Base-by-base conservation (phyloP, 92 coral and sea anemone species). In the Porites lobata region DNA sequence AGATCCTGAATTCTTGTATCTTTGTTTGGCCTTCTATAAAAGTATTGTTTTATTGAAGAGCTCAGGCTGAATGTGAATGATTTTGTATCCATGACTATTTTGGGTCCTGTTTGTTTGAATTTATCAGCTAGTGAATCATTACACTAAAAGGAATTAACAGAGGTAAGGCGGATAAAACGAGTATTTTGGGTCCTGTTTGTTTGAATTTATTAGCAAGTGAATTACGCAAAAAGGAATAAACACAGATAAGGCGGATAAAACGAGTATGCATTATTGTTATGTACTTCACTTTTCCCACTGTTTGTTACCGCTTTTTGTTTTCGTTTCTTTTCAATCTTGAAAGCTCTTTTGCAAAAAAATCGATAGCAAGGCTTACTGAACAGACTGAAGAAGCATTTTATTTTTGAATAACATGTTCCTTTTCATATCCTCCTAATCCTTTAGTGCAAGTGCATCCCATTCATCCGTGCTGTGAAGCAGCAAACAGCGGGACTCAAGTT, bases 401-500 rank as follows among this genome's bases (percentile, higher is more conserved):
- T 65, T 26, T 65, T 18, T 65, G n/a, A 18, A 65, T 65, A 65
- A 65, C 70, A 65, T 65, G n/a, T 65, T 65, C n/a, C 9, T 26
- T 65, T 65, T 65, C 22, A 18, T 65, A 26, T 26, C 70, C n/a
- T 65, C 7, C 70, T 19, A 17, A 65, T 18, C 70, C n/a, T 65
- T 29, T 65, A 65, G 70, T 65, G n/a, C 70, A 17, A 65, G 70
- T 65, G 70, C 70, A 7, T 65, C 70, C 22, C 70, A 18, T 65
- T 65, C 70, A 65, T 65, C 70, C 70, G 22, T 18, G 24, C 70
- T 65, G 70, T 65, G 22, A 65, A 65, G 70, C n/a, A 65, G 70
- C 70, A 18, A 65, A 26, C 22, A 17, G 1, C 0, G 70, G 70
- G 70, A 65, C n/a, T 65, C 70, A 65, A 65, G 22, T 1, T 65